Percentiles rank a stretch among this genome's conserved stretches.
phyloP scores from a whole-genome alignment of 2,888 invertebrate species.

The Prenolepis imparis region DNA sequence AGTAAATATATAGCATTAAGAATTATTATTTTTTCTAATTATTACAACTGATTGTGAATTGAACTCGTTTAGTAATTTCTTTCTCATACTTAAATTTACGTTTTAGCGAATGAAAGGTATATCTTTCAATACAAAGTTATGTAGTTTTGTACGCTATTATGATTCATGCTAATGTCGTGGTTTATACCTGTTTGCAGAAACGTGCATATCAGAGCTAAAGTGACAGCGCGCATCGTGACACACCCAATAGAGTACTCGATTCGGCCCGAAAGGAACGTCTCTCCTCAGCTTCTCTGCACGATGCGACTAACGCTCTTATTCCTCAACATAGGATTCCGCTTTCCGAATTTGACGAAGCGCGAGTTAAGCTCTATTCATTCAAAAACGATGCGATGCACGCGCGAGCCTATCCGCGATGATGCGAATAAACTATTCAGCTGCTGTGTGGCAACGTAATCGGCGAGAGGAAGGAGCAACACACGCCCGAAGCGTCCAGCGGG shows the following conservation, averaged over 20 bases:
- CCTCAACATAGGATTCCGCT: constrained; percentile 35
- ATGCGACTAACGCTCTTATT: not conserved
- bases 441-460: constrained; percentile 39
- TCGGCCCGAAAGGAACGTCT: constrained; percentile 49
- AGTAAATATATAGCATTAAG: not conserved
- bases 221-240: constrained; percentile 80
- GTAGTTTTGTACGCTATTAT: not conserved
- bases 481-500: constrained; percentile 13
- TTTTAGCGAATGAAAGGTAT: not conserved
- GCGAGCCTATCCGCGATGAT: not conserved
- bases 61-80: too few relatives aligned
- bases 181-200: constrained; percentile 78
- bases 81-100: too few relatives aligned
- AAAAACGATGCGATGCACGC: not conserved
- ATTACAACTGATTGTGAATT: too few relatives aligned
- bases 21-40: too few relatives aligned
- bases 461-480: constrained; percentile 32
- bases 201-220: constrained; percentile 70
- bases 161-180: not conserved
- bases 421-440: constrained; percentile 20
- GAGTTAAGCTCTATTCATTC: not conserved
- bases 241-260: constrained; percentile 72
- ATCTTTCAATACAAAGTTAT: not conserved
- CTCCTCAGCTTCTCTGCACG: constrained; percentile 29
- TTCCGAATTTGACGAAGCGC: not conserved